These are phyloP conservation scores for Saguinus imperator DNA, from an alignment of 2,113 vertebrate species.

Conservation along the genomic window DNA sequence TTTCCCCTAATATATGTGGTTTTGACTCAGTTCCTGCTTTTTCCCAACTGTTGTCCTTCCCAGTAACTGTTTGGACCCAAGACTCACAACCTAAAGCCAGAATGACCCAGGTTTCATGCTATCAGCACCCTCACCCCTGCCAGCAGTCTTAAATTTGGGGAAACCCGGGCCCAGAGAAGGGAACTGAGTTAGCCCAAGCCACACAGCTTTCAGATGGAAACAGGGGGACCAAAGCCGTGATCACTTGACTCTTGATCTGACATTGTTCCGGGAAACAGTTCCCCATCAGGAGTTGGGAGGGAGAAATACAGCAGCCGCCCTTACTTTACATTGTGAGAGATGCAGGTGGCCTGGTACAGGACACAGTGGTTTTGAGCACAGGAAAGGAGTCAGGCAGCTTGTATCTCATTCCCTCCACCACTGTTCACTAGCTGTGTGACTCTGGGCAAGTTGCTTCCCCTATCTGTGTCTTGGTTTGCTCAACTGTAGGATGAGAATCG, in stretches of 20 bases:
- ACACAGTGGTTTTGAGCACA: fast-evolving
- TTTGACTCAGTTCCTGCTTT: neutral
- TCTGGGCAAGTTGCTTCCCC: neutral
- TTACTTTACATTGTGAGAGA: neutral
- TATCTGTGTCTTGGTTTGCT: neutral
- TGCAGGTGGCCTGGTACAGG: fast-evolving
- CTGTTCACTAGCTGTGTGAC: neutral
- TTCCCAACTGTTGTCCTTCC: neutral
- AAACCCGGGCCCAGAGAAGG: neutral
- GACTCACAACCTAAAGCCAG: neutral
- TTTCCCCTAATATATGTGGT: neutral
- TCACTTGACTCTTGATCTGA: neutral
- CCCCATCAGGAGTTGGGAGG: fast-evolving
- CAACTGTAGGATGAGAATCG: neutral
- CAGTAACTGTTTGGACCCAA: neutral
- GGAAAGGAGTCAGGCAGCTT: neutral
- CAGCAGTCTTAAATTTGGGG: fast-evolving
- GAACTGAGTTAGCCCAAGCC: neutral
- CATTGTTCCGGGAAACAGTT: neutral
- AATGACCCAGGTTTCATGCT: neutral
- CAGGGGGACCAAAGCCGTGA: fast-evolving
- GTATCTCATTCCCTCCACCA: fast-evolving
- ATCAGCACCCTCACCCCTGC: neutral
- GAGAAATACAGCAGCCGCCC: neutral
- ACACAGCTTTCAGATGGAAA: neutral